Evolutionary conservation across 2,797 vertebrate species (phyloP).

Genomic region (Acomys russatus): DNA sequence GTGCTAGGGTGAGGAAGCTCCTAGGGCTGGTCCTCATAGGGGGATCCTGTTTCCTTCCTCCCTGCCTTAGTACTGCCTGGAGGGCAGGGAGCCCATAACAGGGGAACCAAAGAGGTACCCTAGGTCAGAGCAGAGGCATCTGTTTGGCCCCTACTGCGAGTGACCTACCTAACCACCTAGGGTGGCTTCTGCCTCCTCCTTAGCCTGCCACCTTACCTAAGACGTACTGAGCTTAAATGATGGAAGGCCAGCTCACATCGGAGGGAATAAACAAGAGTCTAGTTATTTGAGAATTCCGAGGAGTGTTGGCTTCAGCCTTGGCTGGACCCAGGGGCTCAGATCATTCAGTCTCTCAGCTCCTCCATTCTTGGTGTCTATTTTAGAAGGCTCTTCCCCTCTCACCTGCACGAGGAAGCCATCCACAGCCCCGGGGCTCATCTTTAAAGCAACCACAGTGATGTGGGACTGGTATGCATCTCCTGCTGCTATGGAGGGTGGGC

Average conservation of each 20-base stretch:
- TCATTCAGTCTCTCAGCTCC: not conserved
- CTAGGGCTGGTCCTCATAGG: not conserved
- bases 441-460: not conserved
- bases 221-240: not conserved
- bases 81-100: not conserved
- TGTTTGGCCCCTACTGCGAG: not conserved
- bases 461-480: not conserved
- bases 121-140: not conserved
- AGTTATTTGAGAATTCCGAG: not conserved
- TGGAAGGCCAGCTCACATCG: not conserved
- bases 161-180: not conserved
- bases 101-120: not conserved
- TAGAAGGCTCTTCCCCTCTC: not conserved
- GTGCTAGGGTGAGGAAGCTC: too few relatives aligned
- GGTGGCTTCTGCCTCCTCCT: not conserved
- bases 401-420: not conserved
- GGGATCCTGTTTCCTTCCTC: not conserved
- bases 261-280: not conserved
- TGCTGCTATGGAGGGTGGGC: not conserved
- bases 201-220: not conserved
- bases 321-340: constrained; percentile 15
- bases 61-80: not conserved
- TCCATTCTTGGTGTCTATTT: not conserved
- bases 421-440: not conserved
- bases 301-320: not conserved